Evolutionary conservation across 2,888 invertebrate species (phyloP).

Genomic region (Neocrepidodera transversa): DNA sequence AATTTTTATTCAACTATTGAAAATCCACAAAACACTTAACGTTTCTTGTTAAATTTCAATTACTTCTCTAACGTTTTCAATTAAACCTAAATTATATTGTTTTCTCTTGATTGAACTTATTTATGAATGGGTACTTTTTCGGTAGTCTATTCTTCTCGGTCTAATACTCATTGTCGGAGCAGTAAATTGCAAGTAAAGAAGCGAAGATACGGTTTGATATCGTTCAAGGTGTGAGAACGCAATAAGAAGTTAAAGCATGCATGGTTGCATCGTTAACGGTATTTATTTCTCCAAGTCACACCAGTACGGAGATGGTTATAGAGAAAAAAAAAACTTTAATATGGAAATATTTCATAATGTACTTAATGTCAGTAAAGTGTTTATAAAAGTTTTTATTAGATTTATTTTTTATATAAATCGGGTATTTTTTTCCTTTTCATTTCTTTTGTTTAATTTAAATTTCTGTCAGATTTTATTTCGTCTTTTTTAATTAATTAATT

Average conservation of each 20-base stretch:
- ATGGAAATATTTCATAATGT: conserved; percentile 8
- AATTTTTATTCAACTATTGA: too few species aligned
- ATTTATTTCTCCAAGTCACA: conserved; percentile 35
- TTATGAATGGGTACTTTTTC: conserved; percentile 46
- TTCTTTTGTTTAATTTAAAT: too few species aligned
- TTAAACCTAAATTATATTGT: conserved; percentile 13
- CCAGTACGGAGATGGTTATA: conserved; percentile 2
- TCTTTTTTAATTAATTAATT: too few species aligned
- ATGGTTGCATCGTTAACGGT: conserved; percentile 50
- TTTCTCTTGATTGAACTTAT: conserved; percentile 23
- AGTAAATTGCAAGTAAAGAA: conserved; percentile 48
- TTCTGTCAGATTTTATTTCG: too few species aligned
- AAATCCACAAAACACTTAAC: too few species aligned
- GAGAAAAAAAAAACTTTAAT: conserved; percentile 7
- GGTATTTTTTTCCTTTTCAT: too few species aligned
- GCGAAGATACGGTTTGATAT: conserved; percentile 48
- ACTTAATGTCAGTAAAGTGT: too few species aligned
- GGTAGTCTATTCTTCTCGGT: conserved; percentile 44
- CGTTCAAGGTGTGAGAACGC: conserved; percentile 53
- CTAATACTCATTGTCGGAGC: conserved; percentile 44
- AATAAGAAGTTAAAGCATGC: conserved; percentile 54
- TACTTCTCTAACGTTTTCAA: conserved; percentile 6
- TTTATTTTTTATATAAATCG: too few species aligned
- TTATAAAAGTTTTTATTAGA: too few species aligned
- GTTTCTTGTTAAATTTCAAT: background rate